Base-by-base conservation (phyloP, 2,113 vertebrate genomes). In the Alethe diademata region DNA sequence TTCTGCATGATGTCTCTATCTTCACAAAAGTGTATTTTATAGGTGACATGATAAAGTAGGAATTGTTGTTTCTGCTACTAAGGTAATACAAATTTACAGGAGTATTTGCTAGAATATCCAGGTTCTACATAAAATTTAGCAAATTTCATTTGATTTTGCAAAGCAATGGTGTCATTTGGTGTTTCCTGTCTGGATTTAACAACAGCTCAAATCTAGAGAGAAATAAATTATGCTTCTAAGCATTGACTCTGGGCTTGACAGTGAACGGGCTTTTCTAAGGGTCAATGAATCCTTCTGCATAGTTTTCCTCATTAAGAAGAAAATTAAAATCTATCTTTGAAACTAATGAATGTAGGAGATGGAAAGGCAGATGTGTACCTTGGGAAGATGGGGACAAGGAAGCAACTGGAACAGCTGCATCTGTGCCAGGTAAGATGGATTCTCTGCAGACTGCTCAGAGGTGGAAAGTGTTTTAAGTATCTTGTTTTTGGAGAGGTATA, bases 281-380 rank as follows among this genome's bases (percentile, higher is more conserved):
- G 35, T 83, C 72, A 73, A 4, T 73, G 36, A 90, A 86, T 84
- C 8, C 22, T 92, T 76, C 78, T 74, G 50, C 48, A 67, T 25
- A 83, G 17, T 66, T 93, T 87, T 91, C 56, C 57, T 92, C 79
- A 96, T 94, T 87, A 95, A 45, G 36, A 65, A 13, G 4, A 67
- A 95, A 90, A 62, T 5, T 11, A 51, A 92, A 91, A 74, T 78
- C 29, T 72, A 0, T 61, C 35, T 81, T 92, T 48, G 51, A 35
- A 81, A 81, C 42, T 35, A 51, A 58, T 14, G 31, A 61, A 43
- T 50, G 31, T 76, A 67, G 69, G 58, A 76, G 26, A 25, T 61
- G 51, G 61, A 85, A 90, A 43, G 81, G n/a, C 56, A 67, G 73
- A 60, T 36, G 11, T 33, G 28, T 53, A n/a, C 19, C 11, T 22